These are phyloP conservation scores for Catocala fraxini DNA, from an alignment of 2,888 invertebrate genomes.

Conservation along the genomic window DNA sequence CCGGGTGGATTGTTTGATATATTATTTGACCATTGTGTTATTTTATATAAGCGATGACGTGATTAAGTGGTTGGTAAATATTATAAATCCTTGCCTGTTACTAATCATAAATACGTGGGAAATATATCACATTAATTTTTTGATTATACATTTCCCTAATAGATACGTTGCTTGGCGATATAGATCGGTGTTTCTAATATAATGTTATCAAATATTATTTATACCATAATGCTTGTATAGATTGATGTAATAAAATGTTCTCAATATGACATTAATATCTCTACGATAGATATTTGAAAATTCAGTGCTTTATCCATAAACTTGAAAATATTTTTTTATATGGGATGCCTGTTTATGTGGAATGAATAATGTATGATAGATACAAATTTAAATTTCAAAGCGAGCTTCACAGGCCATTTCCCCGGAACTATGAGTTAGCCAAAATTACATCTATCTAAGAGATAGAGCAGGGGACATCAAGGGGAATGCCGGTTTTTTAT, in stretches of 20 bases:
- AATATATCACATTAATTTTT: too few species aligned
- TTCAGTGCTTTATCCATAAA: slow-evolving; percentile 27
- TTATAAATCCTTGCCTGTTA: too few species aligned
- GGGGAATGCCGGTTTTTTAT: slow-evolving; percentile 73
- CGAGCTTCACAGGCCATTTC: slow-evolving; percentile 80
- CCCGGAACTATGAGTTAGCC: slow-evolving; percentile 79
- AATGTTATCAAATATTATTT: background rate
- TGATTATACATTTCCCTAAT: too few species aligned
- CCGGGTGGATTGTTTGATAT: slow-evolving; percentile 22
- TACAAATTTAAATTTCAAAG: slow-evolving; percentile 72
- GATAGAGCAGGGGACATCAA: slow-evolving; percentile 58
- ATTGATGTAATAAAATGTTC: slow-evolving; percentile 2
- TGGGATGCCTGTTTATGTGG: slow-evolving; percentile 29
- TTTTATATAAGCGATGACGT: background rate
- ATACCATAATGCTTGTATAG: background rate
- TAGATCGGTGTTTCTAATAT: background rate
- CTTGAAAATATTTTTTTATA: slow-evolving; percentile 39
- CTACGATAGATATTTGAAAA: slow-evolving; percentile 14
- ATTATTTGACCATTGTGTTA: slow-evolving; percentile 5
- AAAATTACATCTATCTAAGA: slow-evolving; percentile 74
- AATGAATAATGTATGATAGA: slow-evolving; percentile 75
- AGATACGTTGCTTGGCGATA: too few species aligned
- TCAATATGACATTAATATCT: slow-evolving; percentile 11
- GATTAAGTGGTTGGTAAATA: background rate
- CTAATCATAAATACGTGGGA: too few species aligned